phyloP scores from a whole-genome alignment of 2,797 vertebrate species.

The Carapus acus region DNA sequence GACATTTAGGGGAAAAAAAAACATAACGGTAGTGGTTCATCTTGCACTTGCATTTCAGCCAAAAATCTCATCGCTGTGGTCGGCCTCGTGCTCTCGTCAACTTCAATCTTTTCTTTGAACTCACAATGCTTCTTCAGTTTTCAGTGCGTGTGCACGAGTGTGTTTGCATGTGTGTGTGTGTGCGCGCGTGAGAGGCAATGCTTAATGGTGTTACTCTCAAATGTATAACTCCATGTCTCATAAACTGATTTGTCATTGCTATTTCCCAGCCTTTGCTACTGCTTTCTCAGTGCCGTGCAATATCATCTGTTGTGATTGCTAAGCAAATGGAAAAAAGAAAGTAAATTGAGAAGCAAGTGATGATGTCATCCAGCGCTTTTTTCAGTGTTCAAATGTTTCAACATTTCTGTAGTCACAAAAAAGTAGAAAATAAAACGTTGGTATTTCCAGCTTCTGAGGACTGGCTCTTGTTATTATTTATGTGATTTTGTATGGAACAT shows the following conservation, averaged over 20 bases:
- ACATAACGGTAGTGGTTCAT: constrained; percentile 75
- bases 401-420: constrained; percentile 97
- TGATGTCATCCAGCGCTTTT: constrained; percentile 91
- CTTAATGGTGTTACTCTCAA: constrained; percentile 78
- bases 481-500: constrained; percentile 22
- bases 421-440: constrained; percentile 99
- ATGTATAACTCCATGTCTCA: constrained; percentile 82
- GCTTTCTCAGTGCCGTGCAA: constrained; percentile 94
- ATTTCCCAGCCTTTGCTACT: constrained; percentile 78
- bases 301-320: constrained; percentile 99
- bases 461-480: constrained; percentile 67
- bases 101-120: constrained; percentile 62
- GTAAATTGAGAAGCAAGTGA: constrained; percentile 83
- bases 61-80: constrained; percentile 74
- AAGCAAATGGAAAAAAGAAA: constrained; percentile 81
- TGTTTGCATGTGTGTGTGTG: constrained; percentile 12
- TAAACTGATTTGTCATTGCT: constrained; percentile 75
- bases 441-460: constrained; percentile 93
- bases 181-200: constrained; percentile 64
- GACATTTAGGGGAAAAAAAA: constrained; percentile 70
- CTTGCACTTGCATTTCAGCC: constrained; percentile 78
- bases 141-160: constrained; percentile 44
- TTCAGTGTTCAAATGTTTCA: constrained; percentile 98
- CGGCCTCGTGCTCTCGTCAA: constrained; percentile 70
- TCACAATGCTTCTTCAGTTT: constrained; percentile 78